Evolutionary conservation across 2,888 invertebrate genomes (phyloP), one percentile per base, ranked within the genome.

Genomic region (Aphidius colemani): DNA sequence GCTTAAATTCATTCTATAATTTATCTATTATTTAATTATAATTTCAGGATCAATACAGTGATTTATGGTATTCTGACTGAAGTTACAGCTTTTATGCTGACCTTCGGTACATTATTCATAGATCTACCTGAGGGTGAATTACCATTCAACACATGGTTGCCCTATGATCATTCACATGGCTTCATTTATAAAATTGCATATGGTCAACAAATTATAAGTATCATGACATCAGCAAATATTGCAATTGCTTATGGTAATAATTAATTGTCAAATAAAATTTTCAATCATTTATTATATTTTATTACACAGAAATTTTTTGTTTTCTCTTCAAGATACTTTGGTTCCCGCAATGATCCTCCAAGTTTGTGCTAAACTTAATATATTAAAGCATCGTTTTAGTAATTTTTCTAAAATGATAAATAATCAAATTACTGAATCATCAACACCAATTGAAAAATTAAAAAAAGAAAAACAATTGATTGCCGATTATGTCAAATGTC

Each of bases 171-270:
- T 41, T 10, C 51, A 46, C 46, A 46, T 10, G 10, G n/a, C 11
- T 6, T 4, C 1, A 46, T 11, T n/a, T 10, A 46, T 39, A 7
- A 10, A 18, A 8, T 30, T 51, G 10, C 51, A 7, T 7, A 51
- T 9, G 41, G 7, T 41, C 53, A 40, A n/a, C 53, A 39, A 53
- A 40, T 53, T 41, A 53, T 53, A 11, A 53, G 53, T 7, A 11
- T 53, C 40, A 53, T 53, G 41, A 41, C 41, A 53, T 53, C 53
- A n/a, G 53, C 53, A 53, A 53, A 53, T 41, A 53, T 41, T 41
- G 53, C 53, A n/a, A 53, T 41, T 43, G 41, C 40, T n/a, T 41
- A 10, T 41, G 13, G 13, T 18, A 18, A 18, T 18, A 18, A 18
- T 18, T 18, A 18, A 18, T 18, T 18, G 1, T 18, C 1, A 18